Evolutionary conservation across 2,888 invertebrate species (phyloP).

Genomic region (Cosmia pyralina): DNA sequence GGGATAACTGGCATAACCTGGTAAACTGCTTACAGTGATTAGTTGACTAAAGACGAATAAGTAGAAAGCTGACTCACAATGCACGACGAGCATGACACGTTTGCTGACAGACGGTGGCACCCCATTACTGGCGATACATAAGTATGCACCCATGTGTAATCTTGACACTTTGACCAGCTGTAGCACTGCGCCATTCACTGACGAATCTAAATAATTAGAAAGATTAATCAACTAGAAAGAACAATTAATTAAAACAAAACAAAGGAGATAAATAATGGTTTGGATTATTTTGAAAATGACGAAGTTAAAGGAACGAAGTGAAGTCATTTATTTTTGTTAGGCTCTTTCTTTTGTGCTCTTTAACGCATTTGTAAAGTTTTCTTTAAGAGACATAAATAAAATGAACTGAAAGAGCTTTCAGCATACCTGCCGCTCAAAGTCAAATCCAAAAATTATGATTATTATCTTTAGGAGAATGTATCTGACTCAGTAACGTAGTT

Average conservation of each 20-base stretch:
- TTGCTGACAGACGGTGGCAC: conserved; percentile 95
- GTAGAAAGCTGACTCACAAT: conserved; percentile 92
- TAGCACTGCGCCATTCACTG: conserved; percentile 92
- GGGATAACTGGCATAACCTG: not conserved
- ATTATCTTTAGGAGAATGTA: not conserved
- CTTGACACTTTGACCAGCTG: conserved; percentile 92
- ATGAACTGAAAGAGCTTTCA: not conserved
- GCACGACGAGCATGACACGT: conserved; percentile 94
- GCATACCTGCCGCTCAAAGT: not conserved
- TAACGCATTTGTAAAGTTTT: conserved; percentile 6
- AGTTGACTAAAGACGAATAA: not conserved
- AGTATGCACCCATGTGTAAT: conserved; percentile 94
- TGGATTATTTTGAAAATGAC: conserved; percentile 39
- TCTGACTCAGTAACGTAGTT: too few species aligned
- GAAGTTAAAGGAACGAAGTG: conserved; percentile 29
- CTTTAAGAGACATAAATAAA: not conserved
- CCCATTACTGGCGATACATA: conserved; percentile 95
- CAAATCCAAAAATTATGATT: not conserved
- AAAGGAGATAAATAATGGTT: conserved; percentile 40
- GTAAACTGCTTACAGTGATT: not conserved
- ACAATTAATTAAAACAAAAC: conserved; percentile 39
- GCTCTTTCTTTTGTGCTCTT: not conserved
- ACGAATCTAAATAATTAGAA: conserved; percentile 86
- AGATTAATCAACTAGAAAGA: conserved; percentile 37
- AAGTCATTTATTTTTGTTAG: conserved; percentile 32